Evolutionary conservation across 92 coral and sea anemone species (phyloP).

Genomic region (Virgularia gustaviana): DNA sequence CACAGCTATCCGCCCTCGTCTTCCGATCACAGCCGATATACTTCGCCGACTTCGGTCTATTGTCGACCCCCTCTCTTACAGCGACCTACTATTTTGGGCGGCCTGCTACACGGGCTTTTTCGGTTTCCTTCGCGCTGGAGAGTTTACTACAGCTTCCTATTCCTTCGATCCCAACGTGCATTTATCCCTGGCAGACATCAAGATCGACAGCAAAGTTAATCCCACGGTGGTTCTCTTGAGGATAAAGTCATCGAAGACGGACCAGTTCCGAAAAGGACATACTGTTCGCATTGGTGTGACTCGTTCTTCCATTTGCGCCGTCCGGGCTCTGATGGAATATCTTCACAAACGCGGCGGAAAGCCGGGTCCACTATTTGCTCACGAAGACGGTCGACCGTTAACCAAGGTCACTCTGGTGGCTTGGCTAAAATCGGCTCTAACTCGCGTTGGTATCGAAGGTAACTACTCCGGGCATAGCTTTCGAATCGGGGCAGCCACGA

Average conservation of each 20-base stretch:
- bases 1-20: background rate
- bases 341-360: background rate
- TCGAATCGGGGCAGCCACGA: conserved; percentile 39
- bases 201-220: background rate
- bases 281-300: conserved; percentile 15
- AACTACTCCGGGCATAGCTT: conserved; percentile 35
- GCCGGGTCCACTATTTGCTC: conserved; percentile 18
- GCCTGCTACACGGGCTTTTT: conserved; percentile 37
- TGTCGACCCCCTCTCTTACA: too few species aligned
- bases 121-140: conserved; percentile 34
- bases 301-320: conserved; percentile 35
- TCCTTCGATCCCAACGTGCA: background rate
- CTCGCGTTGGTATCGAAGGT: conserved; percentile 7
- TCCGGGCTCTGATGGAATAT: conserved; percentile 28
- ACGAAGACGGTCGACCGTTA: conserved; percentile 6
- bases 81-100: conserved; percentile 30
- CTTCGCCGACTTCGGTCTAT: too few species aligned
- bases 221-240: background rate
- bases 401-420: background rate
- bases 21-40: background rate
- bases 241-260: conserved; percentile 32
- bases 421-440: background rate
- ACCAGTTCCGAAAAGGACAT: conserved; percentile 26
- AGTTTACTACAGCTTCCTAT: conserved; percentile 16
- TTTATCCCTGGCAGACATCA: background rate